These are phyloP conservation scores for Glandiceps talaboti DNA, from an alignment of 53 echinoderm and acorn worm species.

Conservation along the genomic window DNA sequence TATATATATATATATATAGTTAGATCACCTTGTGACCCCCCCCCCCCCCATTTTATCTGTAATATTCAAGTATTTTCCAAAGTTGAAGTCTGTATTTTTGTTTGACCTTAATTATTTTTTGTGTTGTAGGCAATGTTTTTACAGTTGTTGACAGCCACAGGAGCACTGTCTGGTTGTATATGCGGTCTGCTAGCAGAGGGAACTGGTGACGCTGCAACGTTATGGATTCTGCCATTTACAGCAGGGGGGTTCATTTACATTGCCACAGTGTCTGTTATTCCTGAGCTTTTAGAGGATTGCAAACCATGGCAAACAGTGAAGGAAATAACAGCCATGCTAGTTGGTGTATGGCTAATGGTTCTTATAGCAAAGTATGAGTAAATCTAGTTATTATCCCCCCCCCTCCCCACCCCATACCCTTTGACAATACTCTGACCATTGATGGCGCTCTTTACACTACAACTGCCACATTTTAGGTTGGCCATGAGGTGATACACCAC, in stretches of 20 bases:
- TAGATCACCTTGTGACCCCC: conserved; percentile 11
- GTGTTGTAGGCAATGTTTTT: conserved; percentile 88
- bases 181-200: conserved; percentile 83
- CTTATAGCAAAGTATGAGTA: conserved; percentile 62
- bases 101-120: no score
- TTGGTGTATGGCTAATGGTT: conserved; percentile 74
- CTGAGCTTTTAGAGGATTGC: conserved; percentile 60
- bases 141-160: conserved; percentile 82
- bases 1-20: no score
- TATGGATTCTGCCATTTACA: conserved; percentile 88
- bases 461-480: no score
- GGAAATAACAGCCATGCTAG: conserved; percentile 60
- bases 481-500: no score
- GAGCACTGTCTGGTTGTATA: conserved; percentile 78
- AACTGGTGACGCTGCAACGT: conserved; percentile 50
- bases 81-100: no score
- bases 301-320: conserved; percentile 56
- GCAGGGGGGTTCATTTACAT: conserved; percentile 99
- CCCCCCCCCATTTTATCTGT: no score
- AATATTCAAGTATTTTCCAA: no score
- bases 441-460: no score
- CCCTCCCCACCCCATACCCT: no score
- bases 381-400: no score
- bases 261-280: conserved; percentile 89
- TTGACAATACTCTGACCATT: no score